Evolutionary conservation across 2,113 vertebrate genomes (phyloP).

Genomic region (Macrotus californicus): DNA sequence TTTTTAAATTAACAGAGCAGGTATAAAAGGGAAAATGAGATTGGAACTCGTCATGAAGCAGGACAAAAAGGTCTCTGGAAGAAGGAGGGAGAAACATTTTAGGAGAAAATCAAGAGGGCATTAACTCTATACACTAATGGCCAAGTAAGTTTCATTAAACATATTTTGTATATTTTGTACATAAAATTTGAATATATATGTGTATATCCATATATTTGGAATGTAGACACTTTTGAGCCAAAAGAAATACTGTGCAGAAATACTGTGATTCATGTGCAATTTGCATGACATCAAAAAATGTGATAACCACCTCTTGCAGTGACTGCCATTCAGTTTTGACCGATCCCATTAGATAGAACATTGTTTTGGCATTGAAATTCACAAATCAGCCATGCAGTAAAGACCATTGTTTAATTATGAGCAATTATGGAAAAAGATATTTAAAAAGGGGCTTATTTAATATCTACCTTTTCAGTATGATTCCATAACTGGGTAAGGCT

Average conservation of each 20-base stretch:
- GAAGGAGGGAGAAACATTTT: not conserved
- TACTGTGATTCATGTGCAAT: no score
- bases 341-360: not conserved
- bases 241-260: not conserved
- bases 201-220: not conserved
- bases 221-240: not conserved
- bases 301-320: not conserved
- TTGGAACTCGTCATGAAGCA: not conserved
- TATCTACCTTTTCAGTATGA: not conserved
- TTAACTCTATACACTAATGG: not conserved
- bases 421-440: not conserved
- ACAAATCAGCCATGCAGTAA: not conserved
- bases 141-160: not conserved
- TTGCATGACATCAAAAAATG: not conserved
- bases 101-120: not conserved
- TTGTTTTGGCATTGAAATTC: not conserved
- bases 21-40: not conserved
- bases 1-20: not conserved
- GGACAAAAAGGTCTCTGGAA: not conserved
- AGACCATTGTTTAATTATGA: not conserved
- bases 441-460: not conserved
- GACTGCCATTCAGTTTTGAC: not conserved
- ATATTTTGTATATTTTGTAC: not conserved
- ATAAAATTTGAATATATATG: not conserved
- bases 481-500: not conserved